Conservation (phyloP, 2,113 vertebrate species). For the Fregetta grallaria region DNA sequence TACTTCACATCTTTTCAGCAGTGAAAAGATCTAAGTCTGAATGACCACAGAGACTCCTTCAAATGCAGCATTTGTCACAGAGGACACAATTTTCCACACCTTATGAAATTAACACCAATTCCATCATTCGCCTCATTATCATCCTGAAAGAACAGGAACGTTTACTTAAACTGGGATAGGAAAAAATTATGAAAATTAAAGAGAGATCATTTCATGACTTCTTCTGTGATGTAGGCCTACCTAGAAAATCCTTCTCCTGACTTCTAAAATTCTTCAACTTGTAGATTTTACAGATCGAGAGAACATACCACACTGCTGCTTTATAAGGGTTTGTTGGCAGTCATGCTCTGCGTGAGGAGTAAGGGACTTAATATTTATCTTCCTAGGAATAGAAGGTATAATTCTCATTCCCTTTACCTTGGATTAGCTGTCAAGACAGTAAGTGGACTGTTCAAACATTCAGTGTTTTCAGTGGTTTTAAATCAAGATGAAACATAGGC, state of each 20-base stretch:
- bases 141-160: not conserved
- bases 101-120: not conserved
- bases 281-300: not conserved
- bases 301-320: not conserved
- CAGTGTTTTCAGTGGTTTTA: not conserved
- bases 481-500: not conserved
- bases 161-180: not conserved
- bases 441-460: not conserved
- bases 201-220: not conserved
- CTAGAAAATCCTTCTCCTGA: not conserved
- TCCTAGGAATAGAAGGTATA: not conserved
- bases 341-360: not conserved
- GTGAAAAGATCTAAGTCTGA: not conserved
- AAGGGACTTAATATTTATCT: not conserved
- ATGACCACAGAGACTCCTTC: not conserved
- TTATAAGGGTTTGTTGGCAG: not conserved
- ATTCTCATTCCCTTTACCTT: conserved; percentile 8
- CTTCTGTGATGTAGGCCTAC: not conserved
- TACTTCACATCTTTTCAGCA: not conserved
- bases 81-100: not conserved
- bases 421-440: not conserved
- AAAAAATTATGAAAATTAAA: not conserved
- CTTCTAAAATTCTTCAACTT: not conserved
- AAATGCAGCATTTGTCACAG: not conserved
- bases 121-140: not conserved